Evolutionary conservation across 2,888 invertebrate species (phyloP).

Genomic region (Druceiella hillmani): DNA sequence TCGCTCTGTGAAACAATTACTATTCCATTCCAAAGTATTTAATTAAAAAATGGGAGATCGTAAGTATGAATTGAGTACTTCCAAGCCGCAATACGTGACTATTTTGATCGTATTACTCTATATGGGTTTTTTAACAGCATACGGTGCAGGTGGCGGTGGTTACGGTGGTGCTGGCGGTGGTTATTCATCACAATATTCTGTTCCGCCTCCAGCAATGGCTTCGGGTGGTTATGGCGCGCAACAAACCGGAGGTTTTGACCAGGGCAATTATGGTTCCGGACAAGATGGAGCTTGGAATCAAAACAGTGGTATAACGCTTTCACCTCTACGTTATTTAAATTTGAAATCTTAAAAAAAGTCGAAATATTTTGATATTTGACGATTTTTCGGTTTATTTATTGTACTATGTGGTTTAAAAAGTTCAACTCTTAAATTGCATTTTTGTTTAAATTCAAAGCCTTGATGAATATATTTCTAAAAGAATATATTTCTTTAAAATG

Average conservation of each 20-base stretch:
- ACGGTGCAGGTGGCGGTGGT: constrained; percentile 25
- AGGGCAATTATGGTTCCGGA: no score
- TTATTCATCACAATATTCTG: constrained; percentile 41
- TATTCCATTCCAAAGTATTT: no score
- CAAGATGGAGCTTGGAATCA: no score
- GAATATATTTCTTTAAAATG: no score
- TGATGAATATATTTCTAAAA: no score
- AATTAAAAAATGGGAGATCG: constrained; percentile 19
- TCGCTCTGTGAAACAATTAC: no score
- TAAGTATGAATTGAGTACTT: constrained; percentile 14
- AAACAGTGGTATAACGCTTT: no score
- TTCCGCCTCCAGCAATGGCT: constrained; percentile 41
- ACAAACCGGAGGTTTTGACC: constrained; percentile 35
- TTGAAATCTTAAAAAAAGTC: no score
- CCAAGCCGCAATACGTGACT: constrained; percentile 1
- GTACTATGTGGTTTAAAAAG: no score
- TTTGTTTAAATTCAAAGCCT: no score
- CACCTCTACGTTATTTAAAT: no score
- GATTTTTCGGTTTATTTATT: constrained; percentile 11
- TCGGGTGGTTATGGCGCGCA: constrained; percentile 37
- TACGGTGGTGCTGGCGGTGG: constrained; percentile 33
- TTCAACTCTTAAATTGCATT: no score
- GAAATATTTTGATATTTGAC: constrained; percentile 1
- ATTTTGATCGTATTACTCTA: neutral
- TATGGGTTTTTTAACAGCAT: constrained; percentile 20